Evolutionary conservation across 2,888 invertebrate species (phyloP), one percentile per base, ranked within the genome.

Genomic region (Ormia ochracea): DNA sequence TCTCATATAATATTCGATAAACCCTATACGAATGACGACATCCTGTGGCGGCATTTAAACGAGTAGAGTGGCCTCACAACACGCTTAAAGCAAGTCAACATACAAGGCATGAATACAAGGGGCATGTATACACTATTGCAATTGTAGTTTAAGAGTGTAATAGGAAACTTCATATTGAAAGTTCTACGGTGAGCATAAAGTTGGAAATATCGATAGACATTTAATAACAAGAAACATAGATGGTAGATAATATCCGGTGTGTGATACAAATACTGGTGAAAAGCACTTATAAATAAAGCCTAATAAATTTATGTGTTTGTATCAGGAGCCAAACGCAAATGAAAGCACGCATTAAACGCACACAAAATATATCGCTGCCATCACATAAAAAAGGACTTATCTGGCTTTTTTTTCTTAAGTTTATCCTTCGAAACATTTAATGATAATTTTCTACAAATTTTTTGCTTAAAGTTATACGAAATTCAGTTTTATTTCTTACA

Each of bases 11-110:
- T 81, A 82, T 82, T 81, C 82, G 82, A 82, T 83, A 83, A 83
- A 83, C 82, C 81, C 82, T 70, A 23, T 79, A 75, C 81, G 50
- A 81, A 81, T 81, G 82, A n/a, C n/a, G n/a, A 82, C 83, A 82
- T 83, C 82, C 82, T 83, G 80, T 82, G 83, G 82, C 75, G 82
- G 81, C 82, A 82, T 83, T 83, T 83, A 83, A 82, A 81, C 82
- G 73, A 75, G 59, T 65, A 36, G 74, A 50, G 33, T 58, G 65
- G 59, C 41, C 5, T 33, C 36, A 59, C 65, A 66, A 52, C 21
- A 61, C 61, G 33, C 26, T 52, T 56, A 17, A 41, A 23, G 48
- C 56, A 45, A 36, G 21, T 31, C 61, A 10, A 50, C 43, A 48
- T 23, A 10, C 17, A 21, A 28, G 4, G 26, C 1, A 21, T 48